These are phyloP conservation scores for Apistogramma diplotaenia DNA, from an alignment of 2,113 vertebrate genomes.

Conservation along the genomic window DNA sequence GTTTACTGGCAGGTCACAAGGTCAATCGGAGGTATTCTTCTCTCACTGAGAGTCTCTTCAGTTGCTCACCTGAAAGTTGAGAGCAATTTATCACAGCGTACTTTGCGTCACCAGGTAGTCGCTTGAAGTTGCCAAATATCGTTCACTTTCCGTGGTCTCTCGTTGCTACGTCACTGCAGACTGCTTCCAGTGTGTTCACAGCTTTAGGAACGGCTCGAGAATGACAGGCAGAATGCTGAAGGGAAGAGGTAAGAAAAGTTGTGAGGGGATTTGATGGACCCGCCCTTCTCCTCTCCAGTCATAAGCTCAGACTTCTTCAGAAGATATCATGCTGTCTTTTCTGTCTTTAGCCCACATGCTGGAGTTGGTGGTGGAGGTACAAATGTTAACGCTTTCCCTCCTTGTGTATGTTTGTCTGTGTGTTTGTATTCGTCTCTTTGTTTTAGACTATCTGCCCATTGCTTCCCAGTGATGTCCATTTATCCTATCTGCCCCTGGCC, in stretches of 20 bases:
- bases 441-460: constrained; percentile 63
- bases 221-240: background rate
- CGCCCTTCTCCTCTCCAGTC: constrained; percentile 19
- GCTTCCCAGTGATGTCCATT: constrained; percentile 60
- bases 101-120: background rate
- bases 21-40: no score
- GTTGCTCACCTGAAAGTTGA: background rate
- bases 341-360: constrained; percentile 54
- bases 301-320: background rate
- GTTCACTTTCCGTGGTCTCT: no score
- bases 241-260: background rate
- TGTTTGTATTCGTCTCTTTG: background rate
- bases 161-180: background rate
- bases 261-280: background rate
- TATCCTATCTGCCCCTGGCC: constrained; percentile 81
- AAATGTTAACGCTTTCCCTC: background rate
- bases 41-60: background rate
- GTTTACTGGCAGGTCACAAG: no score
- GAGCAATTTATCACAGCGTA: background rate
- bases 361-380: constrained; percentile 48
- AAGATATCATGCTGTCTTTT: constrained; percentile 45
- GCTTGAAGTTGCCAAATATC: background rate
- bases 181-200: background rate
- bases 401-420: background rate
- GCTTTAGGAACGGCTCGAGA: background rate